A percentile compares a stretch with the other conserved stretches of the same genome.
Conservation (phyloP, 1,140 invertebrate species). For the Melitaea cinxia region DNA sequence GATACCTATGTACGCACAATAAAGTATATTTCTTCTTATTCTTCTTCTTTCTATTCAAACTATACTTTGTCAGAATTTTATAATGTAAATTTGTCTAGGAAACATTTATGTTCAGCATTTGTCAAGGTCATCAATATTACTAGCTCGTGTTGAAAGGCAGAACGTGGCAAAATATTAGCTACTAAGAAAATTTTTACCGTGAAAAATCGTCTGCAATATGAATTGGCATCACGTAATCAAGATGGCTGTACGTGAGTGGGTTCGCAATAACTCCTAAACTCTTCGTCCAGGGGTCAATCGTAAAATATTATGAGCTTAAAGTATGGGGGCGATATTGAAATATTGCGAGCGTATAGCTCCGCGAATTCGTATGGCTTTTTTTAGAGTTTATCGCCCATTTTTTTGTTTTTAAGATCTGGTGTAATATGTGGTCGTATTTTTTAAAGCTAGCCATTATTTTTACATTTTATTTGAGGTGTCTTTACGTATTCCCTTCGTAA, state of each 20-base stretch:
- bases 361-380: constrained; percentile 26
- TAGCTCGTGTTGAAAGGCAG: not conserved
- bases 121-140: not conserved
- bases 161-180: not conserved
- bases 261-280: constrained; percentile 27
- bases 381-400: not conserved
- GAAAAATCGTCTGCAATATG: constrained; percentile 21
- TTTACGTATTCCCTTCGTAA: not conserved
- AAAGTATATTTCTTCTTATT: too few relatives aligned
- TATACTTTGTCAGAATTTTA: too few relatives aligned
- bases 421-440: not conserved
- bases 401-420: not conserved
- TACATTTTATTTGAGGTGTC: not conserved
- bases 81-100: too few relatives aligned
- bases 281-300: constrained; percentile 31
- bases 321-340: constrained; percentile 34
- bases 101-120: too few relatives aligned
- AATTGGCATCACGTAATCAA: constrained; percentile 36
- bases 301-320: constrained; percentile 40
- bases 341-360: constrained; percentile 19
- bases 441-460: constrained; percentile 1
- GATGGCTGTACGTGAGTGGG: constrained; percentile 30
- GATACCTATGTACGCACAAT: too few relatives aligned
- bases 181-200: not conserved
- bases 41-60: too few relatives aligned